Conservation (phyloP, 1,140 invertebrate genomes). For the Scaptomyza graminum region DNA sequence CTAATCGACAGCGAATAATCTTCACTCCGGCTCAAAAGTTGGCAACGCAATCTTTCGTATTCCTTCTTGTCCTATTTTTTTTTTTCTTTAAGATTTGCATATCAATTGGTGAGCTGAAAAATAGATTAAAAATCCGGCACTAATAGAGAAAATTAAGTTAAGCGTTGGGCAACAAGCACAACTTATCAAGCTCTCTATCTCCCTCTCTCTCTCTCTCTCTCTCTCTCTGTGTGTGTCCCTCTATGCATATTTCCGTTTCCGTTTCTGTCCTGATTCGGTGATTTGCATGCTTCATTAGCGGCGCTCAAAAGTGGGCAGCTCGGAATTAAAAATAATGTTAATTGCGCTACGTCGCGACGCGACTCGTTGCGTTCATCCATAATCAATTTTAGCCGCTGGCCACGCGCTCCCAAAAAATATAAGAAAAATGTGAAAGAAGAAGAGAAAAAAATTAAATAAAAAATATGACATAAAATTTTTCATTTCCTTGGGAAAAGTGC, state of each 20-base stretch:
- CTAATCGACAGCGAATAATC: background rate
- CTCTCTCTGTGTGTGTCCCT: no score
- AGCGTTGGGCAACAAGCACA: constrained; percentile 53
- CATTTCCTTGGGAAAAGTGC: constrained; percentile 67
- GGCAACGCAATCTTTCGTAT: constrained; percentile 3
- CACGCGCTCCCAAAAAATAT: constrained; percentile 21
- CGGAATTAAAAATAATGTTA: constrained; percentile 80
- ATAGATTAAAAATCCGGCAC: constrained; percentile 73
- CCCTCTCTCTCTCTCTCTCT: background rate
- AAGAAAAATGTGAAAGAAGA: constrained; percentile 24
- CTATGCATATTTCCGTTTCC: constrained; percentile 15
- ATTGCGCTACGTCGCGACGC: constrained; percentile 60
- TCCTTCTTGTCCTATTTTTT: background rate
- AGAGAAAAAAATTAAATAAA: constrained; percentile 38
- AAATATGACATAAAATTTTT: constrained; percentile 82
- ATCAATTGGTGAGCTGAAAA: constrained; percentile 62
- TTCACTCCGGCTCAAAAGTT: background rate
- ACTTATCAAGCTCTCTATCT: constrained; percentile 41
- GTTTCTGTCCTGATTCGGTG: constrained; percentile 40
- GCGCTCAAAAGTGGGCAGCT: constrained; percentile 51
- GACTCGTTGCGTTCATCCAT: constrained; percentile 66
- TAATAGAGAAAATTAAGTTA: constrained; percentile 76
- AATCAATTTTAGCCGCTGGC: constrained; percentile 77
- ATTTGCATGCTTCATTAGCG: constrained; percentile 81
- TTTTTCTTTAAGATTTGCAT: constrained; percentile 52